Base-by-base conservation (phyloP, 2,888 invertebrate genomes). In the Sturmia bella region DNA sequence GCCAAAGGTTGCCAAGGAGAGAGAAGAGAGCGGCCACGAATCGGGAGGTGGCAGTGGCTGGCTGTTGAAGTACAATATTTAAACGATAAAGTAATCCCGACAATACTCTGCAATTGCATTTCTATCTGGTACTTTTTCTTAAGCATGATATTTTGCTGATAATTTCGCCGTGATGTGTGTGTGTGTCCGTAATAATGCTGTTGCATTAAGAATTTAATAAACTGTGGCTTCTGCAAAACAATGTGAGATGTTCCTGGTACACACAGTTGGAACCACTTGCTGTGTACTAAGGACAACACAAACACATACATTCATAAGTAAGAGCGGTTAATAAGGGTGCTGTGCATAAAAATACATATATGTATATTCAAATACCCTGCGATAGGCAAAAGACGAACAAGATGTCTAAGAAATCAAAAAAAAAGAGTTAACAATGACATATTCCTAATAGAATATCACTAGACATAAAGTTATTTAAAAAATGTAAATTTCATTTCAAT, bases 121-220 rank as follows among this genome's bases (percentile, higher is more conserved):
- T 52, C 70, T 27, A 27, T 56, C 15, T n/a, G 5, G 15, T 15
- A 43, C 5, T 43, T 43, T 43, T 15, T 15, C 15, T 43, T 15
- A 43, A 15, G 0, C 6, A 43, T 5, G 56, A 19, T 37, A 48
- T 64, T 32, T 69, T 69, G 56, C n/a, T 63, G n/a, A n/a, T n/a
- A n/a, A n/a, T n/a, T n/a, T n/a, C n/a, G 24, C 24, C 2, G 41
- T 27, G 1, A 1, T 32, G 21, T 59, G 7, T 41, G 15, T 41
- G n/a, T 59, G 21, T 41, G 39, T 21, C 13, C 21, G 57, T 21
- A 19, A 56, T 27, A 27, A 37, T 75, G 72, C 56, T 82, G 63
- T 73, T 83, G 83, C 80, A 80, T 80, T 80, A 80, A 68, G 78
- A 84, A 83, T 84, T 84, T 84, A 84, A 83, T 83, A 84, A 83